phyloP scores from a whole-genome alignment of 2,888 invertebrate species.

The Epinotia demarniana region DNA sequence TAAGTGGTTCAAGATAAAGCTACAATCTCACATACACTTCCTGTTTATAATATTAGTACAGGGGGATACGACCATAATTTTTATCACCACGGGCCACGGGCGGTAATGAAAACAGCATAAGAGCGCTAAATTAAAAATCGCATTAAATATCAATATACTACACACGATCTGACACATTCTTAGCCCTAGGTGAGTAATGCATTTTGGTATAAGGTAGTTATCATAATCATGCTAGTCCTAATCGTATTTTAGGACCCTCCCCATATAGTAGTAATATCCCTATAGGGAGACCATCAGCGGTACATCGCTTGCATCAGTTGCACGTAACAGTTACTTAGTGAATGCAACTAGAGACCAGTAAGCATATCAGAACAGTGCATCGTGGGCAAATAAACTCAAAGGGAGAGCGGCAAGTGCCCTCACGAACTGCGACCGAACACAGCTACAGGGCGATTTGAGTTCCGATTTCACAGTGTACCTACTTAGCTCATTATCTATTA shows the following conservation, averaged over 20 bases:
- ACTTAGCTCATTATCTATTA: neutral
- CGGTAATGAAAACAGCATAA: too few relatives aligned
- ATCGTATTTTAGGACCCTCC: neutral
- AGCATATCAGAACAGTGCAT: constrained; percentile 41
- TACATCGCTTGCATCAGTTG: constrained; percentile 35
- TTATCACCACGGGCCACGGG: too few relatives aligned
- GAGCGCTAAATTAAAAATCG: too few relatives aligned
- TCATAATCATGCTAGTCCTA: neutral
- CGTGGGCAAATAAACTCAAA: constrained; percentile 35
- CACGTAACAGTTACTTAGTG: constrained; percentile 32
- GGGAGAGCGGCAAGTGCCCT: constrained; percentile 41
- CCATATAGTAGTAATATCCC: neutral
- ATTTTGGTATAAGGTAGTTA: neutral
- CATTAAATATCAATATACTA: too few relatives aligned
- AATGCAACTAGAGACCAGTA: constrained; percentile 24
- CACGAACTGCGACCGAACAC: constrained; percentile 38
- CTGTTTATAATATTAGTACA: too few relatives aligned
- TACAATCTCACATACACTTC: too few relatives aligned
- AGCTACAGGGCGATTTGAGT: constrained; percentile 23
- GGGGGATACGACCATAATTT: too few relatives aligned
- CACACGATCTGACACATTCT: too few relatives aligned
- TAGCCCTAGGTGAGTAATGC: too few relatives aligned
- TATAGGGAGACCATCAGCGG: neutral
- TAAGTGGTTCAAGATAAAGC: too few relatives aligned
- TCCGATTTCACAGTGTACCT: neutral